These are phyloP conservation scores for Apostichopus parvimensis DNA, from an alignment of 35 echinoderm and acorn worm species.

Conservation along the genomic window DNA sequence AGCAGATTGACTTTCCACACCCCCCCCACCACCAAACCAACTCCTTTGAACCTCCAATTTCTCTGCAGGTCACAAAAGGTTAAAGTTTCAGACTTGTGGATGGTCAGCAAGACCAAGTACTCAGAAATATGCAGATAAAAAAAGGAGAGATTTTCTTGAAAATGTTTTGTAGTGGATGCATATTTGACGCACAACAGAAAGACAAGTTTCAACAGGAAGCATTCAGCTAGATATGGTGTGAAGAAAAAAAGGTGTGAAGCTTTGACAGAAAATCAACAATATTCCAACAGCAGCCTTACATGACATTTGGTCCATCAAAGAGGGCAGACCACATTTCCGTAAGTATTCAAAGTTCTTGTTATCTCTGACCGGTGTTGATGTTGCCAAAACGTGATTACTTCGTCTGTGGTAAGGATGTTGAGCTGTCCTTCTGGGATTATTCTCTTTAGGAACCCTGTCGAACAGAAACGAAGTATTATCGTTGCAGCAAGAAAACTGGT, in stretches of 20 bases:
- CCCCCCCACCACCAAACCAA: too few relatives aligned
- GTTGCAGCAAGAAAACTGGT: background rate
- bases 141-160: too few relatives aligned
- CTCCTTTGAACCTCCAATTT: too few relatives aligned
- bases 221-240: background rate
- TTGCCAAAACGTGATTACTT: background rate
- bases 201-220: background rate
- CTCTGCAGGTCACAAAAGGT: too few relatives aligned
- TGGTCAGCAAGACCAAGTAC: too few relatives aligned
- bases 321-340: constrained; percentile 73
- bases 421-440: background rate
- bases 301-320: constrained; percentile 61
- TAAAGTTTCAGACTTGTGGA: too few relatives aligned
- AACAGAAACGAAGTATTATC: background rate
- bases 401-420: constrained; percentile 44
- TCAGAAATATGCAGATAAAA: too few relatives aligned
- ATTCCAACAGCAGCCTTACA: constrained; percentile 26
- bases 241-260: background rate
- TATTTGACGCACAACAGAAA: background rate
- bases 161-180: too few relatives aligned
- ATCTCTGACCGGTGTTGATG: constrained; percentile 12
- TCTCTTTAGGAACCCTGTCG: background rate
- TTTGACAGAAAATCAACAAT: background rate
- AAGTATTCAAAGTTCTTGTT: constrained; percentile 64
- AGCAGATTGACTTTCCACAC: too few relatives aligned